These are phyloP conservation scores for Latrodectus hesperus DNA, from an alignment of 2,888 invertebrate genomes.

Conservation along the genomic window DNA sequence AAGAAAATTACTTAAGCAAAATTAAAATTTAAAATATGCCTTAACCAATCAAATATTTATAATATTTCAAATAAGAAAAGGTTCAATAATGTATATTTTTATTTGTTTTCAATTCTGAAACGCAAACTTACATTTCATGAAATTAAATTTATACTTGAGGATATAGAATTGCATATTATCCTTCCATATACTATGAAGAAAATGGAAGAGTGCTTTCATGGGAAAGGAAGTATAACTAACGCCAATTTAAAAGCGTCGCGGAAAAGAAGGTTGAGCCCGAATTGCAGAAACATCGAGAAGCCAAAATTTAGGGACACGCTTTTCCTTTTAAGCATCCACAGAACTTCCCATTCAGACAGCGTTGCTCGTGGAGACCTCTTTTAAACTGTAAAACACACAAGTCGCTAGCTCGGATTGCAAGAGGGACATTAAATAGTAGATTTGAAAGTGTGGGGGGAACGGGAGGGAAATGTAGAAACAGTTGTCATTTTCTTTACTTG, in stretches of 20 bases:
- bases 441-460: background rate
- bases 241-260: background rate
- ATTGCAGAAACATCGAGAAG: background rate
- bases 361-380: background rate
- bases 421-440: background rate
- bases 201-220: background rate
- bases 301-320: slow-evolving; percentile 31
- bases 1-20: too few species aligned
- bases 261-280: background rate
- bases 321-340: slow-evolving; percentile 50
- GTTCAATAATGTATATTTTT: too few species aligned
- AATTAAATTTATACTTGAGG: background rate
- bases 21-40: too few species aligned
- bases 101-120: background rate
- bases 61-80: too few species aligned
- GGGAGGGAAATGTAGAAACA: background rate
- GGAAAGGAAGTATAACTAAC: slow-evolving; percentile 36
- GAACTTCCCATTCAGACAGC: slow-evolving; percentile 5
- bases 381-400: background rate
- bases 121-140: background rate
- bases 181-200: background rate
- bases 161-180: background rate
- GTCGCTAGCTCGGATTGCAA: background rate
- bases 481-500: slow-evolving; percentile 45
- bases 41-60: too few species aligned